Evolutionary conservation across 2,888 invertebrate species (phyloP).

Genomic region (Coelinius sp.): DNA sequence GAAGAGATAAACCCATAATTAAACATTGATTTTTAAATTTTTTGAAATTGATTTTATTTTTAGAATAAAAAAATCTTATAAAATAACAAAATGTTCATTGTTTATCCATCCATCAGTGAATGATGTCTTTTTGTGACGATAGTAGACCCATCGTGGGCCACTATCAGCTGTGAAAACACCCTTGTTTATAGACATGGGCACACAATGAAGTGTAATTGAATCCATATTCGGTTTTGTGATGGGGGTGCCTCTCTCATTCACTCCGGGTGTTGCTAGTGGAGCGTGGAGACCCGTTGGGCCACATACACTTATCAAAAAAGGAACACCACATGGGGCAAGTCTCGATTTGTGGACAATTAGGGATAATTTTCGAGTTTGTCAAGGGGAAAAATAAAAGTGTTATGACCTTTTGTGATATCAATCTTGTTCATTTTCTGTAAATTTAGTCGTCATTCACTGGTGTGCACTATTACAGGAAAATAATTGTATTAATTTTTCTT

Average conservation of each 20-base stretch:
- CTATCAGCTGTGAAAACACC: slow-evolving; percentile 68
- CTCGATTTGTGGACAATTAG: slow-evolving; percentile 68
- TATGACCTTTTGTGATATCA: slow-evolving; percentile 30
- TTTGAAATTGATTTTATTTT: too few relatives aligned
- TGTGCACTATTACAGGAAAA: too few relatives aligned
- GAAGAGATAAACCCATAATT: too few relatives aligned
- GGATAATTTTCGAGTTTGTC: slow-evolving; percentile 51
- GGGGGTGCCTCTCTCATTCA: neutral
- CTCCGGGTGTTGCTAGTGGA: slow-evolving; percentile 40
- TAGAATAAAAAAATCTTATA: too few relatives aligned
- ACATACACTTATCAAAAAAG: slow-evolving; percentile 36
- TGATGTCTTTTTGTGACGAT: slow-evolving; percentile 1
- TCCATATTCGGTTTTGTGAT: slow-evolving; percentile 60
- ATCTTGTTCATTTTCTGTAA: too few relatives aligned
- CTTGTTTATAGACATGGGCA: slow-evolving; percentile 66
- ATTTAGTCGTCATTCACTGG: too few relatives aligned
- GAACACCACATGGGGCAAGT: slow-evolving; percentile 48
- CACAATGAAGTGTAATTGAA: slow-evolving; percentile 69
- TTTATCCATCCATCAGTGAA: neutral
- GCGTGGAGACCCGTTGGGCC: slow-evolving; percentile 36
- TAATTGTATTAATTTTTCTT: too few relatives aligned
- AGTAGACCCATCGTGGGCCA: slow-evolving; percentile 40
- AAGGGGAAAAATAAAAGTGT: slow-evolving; percentile 24
- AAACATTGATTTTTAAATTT: too few relatives aligned
- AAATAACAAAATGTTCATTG: too few relatives aligned